Base-by-base conservation (phyloP, 2,888 invertebrate genomes). In the Baccha elongata region DNA sequence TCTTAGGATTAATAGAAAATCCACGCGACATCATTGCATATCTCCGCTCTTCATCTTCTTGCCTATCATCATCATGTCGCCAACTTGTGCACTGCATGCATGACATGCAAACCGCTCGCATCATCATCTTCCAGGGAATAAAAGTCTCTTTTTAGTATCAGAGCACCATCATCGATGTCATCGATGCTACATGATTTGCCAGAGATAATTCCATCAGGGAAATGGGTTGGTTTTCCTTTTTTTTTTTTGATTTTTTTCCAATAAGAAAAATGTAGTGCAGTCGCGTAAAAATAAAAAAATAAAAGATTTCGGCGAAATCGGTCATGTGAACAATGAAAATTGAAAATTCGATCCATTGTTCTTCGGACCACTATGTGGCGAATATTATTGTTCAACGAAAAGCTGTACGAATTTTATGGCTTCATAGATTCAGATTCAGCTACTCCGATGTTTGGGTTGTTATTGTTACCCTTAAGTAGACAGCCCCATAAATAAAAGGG, bases 31-130 rank as follows among this genome's bases (percentile, higher is more conserved):
- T 72, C 83, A 72, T 68, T 68, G 42, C 44, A 7, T 17, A 35
- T 37, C 69, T 40, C 48, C 3, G 13, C 37, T 29, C 37, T 58
- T 13, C 23, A 19, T 7, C 11, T 5, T 29, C 13, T 35, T 42
- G 52, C 21, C 46, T 37, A 48, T 40, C n/a, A 53, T 6, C 19
- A 42, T 19, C 52, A 37, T 29, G 55, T 64, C 75, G 69, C 40
- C 62, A 67, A 65, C 50, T 72, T 64, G 71, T 46, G 48, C 15
- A 23, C 46, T n/a, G n/a, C 64, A 19, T 42, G 46, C 69, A 42
- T 84, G 73, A 84, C 84, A 79, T 84, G 79, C 79, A 84, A 79
- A 69, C 84, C 69, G 79, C 79, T 73, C 79, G 79, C 79, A 79
- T 74, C 79, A 78, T 65, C 84, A 73, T 72, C 68, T 40, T 32